A percentile compares a stretch with the other conserved stretches of the same genome.
Conservation (phyloP, 2,888 invertebrate species). For the Smittia aterrima region DNA sequence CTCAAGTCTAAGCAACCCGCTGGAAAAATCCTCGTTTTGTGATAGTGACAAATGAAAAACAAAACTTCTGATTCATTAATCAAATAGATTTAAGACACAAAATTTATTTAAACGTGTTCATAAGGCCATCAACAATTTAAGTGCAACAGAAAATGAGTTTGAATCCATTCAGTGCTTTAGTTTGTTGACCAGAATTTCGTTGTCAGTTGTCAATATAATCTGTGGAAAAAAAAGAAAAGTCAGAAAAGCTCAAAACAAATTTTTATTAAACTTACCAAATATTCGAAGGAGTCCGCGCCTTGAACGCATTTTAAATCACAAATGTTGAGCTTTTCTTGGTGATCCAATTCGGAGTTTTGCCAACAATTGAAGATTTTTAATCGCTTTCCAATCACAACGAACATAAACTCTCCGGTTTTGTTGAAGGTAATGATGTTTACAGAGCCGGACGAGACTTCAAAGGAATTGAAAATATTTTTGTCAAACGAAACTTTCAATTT, state of each 20-base stretch:
- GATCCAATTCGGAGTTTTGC: not conserved
- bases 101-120: not conserved
- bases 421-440: slow-evolving; percentile 23
- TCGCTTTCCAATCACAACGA: not conserved
- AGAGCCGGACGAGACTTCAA: not conserved
- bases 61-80: not conserved
- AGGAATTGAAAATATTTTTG: slow-evolving; percentile 22
- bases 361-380: slow-evolving; percentile 29
- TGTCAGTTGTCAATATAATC: slow-evolving; percentile 23
- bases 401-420: slow-evolving; percentile 23
- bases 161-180: not conserved
- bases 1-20: no score
- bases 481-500: slow-evolving; percentile 23
- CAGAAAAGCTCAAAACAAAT: not conserved
- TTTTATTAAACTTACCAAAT: slow-evolving; percentile 33
- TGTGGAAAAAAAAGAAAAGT: not conserved
- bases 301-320: slow-evolving; percentile 11
- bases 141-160: not conserved
- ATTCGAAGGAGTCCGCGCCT: slow-evolving; percentile 19
- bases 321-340: slow-evolving; percentile 1
- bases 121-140: not conserved
- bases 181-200: slow-evolving; percentile 33
- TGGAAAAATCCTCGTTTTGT: no score
- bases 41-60: not conserved
- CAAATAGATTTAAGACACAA: not conserved